Evolutionary conservation across 2,113 vertebrate species (phyloP), one percentile per base, ranked within the genome.

Genomic region (Propithecus coquereli): DNA sequence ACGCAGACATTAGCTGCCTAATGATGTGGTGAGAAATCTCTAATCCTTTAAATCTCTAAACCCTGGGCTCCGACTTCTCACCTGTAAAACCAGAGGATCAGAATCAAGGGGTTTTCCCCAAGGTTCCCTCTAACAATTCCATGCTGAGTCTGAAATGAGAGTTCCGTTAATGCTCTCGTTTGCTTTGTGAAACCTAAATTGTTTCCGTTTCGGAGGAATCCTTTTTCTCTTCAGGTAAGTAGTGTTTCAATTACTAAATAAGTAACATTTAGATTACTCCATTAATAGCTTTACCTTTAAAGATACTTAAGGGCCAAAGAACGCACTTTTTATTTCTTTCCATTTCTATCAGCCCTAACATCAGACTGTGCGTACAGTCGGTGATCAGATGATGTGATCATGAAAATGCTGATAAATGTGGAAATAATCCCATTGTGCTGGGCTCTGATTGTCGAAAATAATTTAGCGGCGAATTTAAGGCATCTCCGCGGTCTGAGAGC

Each of bases 391-490:
- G 18, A n/a, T 87, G 34, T 52, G 52, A 76, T 57, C 43, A 17
- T 89, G 68, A 71, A 88, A 90, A 43, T 81, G 70, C 43, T 83
- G 82, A 30, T 80, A 68, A 76, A 40, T 61, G 45, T 47, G 86
- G 23, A 86, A 85, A 79, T 40, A 73, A 57, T 59, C 52, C 89
- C 66, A 4, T 34, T 25, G 18, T 0, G 22, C 30, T 25, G 32
- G 37, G 18, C 96, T 97, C 93, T 90, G 91, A 94, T 84, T 93
- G 43, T 63, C 68, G 73, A 57, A 96, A 87, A 87, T 86, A 61
- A 77, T 71, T 30, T 74, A 77, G 70, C 0, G 0, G 77, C 13
- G 17, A 93, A 25, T 57, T 16, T 43, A 96, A 95, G 90, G 76
- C 80, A 8, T 4, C 93, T 90, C 30, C 17, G 8, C 16, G 9